A percentile compares a stretch with the other conserved stretches of the same genome.
Conservation (phyloP, 2,888 invertebrate species). For the Graphium colonna region DNA sequence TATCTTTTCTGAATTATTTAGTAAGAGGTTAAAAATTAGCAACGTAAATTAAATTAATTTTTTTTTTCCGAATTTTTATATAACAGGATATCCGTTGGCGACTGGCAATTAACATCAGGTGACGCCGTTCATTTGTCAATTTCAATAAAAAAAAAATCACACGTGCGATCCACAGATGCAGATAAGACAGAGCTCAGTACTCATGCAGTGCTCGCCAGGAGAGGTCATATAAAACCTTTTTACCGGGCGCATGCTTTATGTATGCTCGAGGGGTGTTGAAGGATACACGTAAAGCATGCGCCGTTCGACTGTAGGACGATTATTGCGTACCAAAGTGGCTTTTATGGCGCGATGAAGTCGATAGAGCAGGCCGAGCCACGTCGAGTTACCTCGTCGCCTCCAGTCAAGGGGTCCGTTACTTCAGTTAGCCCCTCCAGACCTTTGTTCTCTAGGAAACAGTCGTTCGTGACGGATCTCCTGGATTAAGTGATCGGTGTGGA, state of each 20-base stretch:
- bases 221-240: constrained; percentile 16
- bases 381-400: constrained; percentile 28
- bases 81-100: too few relatives aligned
- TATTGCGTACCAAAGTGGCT: constrained; percentile 29
- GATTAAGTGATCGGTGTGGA: too few relatives aligned
- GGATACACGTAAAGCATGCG: constrained; percentile 11
- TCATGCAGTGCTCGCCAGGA: constrained; percentile 8
- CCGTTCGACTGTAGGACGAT: constrained; percentile 23
- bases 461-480: constrained; percentile 32
- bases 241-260: not conserved
- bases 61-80: too few relatives aligned
- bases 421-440: constrained; percentile 16
- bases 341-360: constrained; percentile 34
- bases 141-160: not conserved
- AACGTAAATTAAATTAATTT: too few relatives aligned
- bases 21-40: too few relatives aligned
- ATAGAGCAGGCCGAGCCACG: constrained; percentile 35
- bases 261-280: not conserved
- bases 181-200: constrained; percentile 17
- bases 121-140: not conserved
- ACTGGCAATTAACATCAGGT: not conserved
- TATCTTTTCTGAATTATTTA: too few relatives aligned
- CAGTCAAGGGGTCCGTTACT: constrained; percentile 33
- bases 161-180: constrained; percentile 13
- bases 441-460: constrained; percentile 42